phyloP scores from a whole-genome alignment of 2,797 vertebrate genomes.

The Darevskia nairensis region DNA sequence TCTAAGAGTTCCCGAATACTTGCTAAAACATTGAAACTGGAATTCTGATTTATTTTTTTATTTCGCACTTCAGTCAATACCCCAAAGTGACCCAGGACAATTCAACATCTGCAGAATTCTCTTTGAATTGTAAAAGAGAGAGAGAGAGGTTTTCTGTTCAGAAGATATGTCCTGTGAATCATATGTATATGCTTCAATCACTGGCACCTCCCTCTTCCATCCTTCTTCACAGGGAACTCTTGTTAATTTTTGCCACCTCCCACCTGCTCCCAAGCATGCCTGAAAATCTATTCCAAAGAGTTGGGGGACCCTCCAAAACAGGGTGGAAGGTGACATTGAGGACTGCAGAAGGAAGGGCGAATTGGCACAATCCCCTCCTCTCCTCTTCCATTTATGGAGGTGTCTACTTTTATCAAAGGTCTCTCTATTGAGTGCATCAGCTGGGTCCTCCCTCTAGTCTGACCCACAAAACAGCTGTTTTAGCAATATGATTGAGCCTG shows the following conservation, averaged over 20 bases:
- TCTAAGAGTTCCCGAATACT: conserved; percentile 38
- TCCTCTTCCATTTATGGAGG: no score
- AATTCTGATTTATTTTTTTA: neutral
- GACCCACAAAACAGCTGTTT: neutral
- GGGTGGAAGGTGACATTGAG: no score
- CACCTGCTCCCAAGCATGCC: no score
- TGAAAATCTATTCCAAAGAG: no score
- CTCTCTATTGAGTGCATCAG: neutral
- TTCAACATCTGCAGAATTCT: conserved; percentile 17
- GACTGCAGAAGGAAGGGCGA: no score
- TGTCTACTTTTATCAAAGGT: no score
- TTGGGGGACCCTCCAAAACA: no score
- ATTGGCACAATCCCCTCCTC: no score
- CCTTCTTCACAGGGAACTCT: no score
- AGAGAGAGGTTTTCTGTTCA: neutral
- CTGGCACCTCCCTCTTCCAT: no score
- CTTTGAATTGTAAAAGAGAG: rapidly evolving
- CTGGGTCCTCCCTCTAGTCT: neutral
- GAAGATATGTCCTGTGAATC: neutral
- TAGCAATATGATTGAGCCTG: neutral
- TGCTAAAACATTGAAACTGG: neutral
- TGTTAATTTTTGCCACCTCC: no score
- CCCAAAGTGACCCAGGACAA: neutral
- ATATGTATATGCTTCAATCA: no score
- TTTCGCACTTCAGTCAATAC: neutral